Evolutionary conservation across 1,140 invertebrate genomes (phyloP).

Genomic region (Drosophila kanapiae): DNA sequence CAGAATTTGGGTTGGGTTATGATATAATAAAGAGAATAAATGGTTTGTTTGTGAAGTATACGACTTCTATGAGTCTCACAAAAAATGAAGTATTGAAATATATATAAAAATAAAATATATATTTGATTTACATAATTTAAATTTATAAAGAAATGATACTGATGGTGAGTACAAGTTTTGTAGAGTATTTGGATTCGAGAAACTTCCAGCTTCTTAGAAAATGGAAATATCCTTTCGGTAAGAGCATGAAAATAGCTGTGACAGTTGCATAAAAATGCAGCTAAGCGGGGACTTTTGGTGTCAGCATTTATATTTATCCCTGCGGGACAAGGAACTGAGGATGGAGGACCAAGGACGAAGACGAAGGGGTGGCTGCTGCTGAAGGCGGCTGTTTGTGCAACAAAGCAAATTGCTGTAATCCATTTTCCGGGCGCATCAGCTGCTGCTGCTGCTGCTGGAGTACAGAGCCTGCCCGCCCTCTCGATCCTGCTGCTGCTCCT

Average conservation of each 20-base stretch:
- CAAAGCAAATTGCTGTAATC: slow-evolving; percentile 79
- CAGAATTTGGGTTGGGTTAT: background rate
- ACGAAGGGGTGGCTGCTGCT: background rate
- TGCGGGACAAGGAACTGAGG: slow-evolving; percentile 4
- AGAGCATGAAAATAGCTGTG: background rate
- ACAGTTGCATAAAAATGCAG: slow-evolving; percentile 47
- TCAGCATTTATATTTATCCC: slow-evolving; percentile 65
- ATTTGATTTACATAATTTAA: no score
- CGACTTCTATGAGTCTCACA: no score
- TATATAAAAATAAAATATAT: no score
- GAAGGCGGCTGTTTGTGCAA: slow-evolving; percentile 66
- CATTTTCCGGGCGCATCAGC: slow-evolving; percentile 76
- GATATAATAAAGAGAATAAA: background rate
- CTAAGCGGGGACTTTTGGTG: slow-evolving; percentile 61
- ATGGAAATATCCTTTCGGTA: background rate
- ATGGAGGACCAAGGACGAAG: background rate
- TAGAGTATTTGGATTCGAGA: no score
- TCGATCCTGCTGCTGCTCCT: slow-evolving; percentile 23
- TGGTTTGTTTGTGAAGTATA: no score
- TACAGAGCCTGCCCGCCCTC: background rate
- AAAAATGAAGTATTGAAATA: no score
- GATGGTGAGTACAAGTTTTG: no score
- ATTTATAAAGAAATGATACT: no score
- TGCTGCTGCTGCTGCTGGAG: slow-evolving; percentile 62
- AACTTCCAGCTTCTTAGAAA: background rate